phyloP scores from a whole-genome alignment of 1,140 invertebrate species.

The Triops longicaudatus region DNA sequence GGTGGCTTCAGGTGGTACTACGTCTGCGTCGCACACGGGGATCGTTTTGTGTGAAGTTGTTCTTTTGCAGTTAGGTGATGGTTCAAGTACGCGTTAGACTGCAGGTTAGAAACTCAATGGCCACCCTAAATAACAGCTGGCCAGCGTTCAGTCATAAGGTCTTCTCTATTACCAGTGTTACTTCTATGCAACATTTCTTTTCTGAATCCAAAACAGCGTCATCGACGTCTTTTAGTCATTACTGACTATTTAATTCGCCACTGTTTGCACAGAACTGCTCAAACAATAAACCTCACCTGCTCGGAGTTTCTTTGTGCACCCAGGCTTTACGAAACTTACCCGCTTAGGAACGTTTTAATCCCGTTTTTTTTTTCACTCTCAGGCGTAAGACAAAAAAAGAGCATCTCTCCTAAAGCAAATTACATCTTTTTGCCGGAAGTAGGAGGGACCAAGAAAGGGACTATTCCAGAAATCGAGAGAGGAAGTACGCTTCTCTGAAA shows the following conservation, averaged over 20 bases:
- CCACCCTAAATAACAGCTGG: conserved; percentile 14
- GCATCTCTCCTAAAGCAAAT: neutral
- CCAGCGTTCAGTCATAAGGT: neutral
- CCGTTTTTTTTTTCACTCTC: too few relatives aligned
- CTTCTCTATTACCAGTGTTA: neutral
- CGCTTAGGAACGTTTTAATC: too few relatives aligned
- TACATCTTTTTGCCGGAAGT: neutral
- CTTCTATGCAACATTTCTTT: neutral
- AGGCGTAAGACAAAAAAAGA: neutral
- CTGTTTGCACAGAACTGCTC: too few relatives aligned
- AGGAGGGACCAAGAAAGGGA: neutral
- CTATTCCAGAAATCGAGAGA: neutral
- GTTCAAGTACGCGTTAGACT: conserved; percentile 6
- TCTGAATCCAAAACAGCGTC: neutral
- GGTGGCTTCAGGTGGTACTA: neutral
- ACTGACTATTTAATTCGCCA: neutral
- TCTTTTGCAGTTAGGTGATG: neutral
- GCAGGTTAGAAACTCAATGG: neutral
- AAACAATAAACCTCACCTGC: too few relatives aligned
- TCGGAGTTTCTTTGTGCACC: too few relatives aligned
- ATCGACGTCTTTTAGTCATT: neutral
- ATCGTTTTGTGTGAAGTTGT: neutral
- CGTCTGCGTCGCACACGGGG: neutral
- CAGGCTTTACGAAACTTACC: too few relatives aligned
- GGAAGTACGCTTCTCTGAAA: conserved; percentile 1